Conservation (phyloP, 2,888 invertebrate species). For the Drosophila affinis region DNA sequence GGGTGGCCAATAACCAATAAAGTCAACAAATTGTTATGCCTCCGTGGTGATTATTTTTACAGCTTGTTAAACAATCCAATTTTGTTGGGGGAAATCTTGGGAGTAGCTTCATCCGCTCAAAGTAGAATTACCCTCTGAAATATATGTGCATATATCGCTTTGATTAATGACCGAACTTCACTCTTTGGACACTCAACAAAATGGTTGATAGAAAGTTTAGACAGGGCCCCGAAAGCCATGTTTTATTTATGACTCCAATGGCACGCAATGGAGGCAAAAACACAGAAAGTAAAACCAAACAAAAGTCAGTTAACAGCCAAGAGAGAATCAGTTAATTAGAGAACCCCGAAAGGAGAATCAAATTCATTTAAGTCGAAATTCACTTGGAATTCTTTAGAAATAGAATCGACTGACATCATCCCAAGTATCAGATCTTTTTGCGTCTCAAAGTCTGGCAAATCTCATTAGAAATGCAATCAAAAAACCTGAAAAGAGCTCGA, state of each 20-base stretch:
- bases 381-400: background rate
- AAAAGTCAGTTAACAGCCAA: conserved; percentile 19
- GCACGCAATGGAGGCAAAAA: conserved; percentile 42
- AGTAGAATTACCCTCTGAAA: conserved; percentile 23
- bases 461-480: conserved; percentile 64
- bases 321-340: background rate
- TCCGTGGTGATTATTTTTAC: conserved; percentile 48
- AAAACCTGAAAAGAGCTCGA: conserved; percentile 3
- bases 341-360: background rate
- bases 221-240: conserved; percentile 13
- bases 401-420: conserved; percentile 64
- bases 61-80: conserved; percentile 53
- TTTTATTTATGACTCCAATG: conserved; percentile 43
- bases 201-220: conserved; percentile 24
- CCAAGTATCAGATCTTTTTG: conserved; percentile 53
- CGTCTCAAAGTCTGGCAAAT: conserved; percentile 32
- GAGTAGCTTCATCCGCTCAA: conserved; percentile 1
- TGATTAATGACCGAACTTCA: conserved; percentile 33
- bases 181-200: conserved; percentile 27
- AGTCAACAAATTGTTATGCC: conserved; percentile 57
- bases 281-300: background rate
- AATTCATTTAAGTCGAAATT: background rate
- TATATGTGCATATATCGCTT: conserved; percentile 5
- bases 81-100: conserved; percentile 7
- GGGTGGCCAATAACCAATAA: conserved; percentile 38